Evolutionary conservation across 2,113 vertebrate species (phyloP).

Genomic region (Delphinus delphis): DNA sequence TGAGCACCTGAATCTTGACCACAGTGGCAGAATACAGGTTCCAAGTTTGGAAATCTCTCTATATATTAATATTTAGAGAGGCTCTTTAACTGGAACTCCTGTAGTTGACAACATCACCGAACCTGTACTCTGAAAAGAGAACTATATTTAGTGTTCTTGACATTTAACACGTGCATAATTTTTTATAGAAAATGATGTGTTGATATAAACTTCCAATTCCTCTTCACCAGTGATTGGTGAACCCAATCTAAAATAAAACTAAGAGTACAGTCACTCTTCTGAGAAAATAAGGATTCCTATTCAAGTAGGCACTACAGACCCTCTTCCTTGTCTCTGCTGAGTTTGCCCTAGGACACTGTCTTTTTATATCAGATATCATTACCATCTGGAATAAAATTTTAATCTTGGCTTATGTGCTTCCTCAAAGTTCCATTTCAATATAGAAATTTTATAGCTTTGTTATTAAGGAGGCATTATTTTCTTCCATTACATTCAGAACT

Average conservation of each 20-base stretch:
- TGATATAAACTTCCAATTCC: not conserved
- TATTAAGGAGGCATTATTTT: not conserved
- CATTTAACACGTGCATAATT: not conserved
- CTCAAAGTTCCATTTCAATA: not conserved
- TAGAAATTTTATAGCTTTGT: not conserved
- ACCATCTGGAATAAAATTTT: not conserved
- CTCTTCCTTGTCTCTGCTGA: not conserved
- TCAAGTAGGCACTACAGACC: not conserved
- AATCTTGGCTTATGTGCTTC: not conserved
- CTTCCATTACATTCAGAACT: not conserved
- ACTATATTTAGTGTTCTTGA: not conserved
- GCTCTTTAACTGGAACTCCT: not conserved
- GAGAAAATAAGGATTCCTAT: not conserved
- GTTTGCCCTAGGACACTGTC: not conserved
- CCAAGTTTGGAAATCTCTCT: not conserved
- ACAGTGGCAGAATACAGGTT: not conserved
- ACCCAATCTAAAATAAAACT: not conserved
- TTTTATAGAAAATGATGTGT: not conserved
- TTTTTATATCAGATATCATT: not conserved
- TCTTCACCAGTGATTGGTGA: not conserved
- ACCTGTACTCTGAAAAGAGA: not conserved
- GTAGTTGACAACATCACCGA: not conserved
- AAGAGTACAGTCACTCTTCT: not conserved
- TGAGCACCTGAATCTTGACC: slow-evolving; percentile 2
- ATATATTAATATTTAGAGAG: not conserved